Percentiles rank a stretch among this genome's conserved stretches.
phyloP scores from a whole-genome alignment of 30 jellyfish, hydroid and myxozoan genomes.

The Cassiopea xamachana region DNA sequence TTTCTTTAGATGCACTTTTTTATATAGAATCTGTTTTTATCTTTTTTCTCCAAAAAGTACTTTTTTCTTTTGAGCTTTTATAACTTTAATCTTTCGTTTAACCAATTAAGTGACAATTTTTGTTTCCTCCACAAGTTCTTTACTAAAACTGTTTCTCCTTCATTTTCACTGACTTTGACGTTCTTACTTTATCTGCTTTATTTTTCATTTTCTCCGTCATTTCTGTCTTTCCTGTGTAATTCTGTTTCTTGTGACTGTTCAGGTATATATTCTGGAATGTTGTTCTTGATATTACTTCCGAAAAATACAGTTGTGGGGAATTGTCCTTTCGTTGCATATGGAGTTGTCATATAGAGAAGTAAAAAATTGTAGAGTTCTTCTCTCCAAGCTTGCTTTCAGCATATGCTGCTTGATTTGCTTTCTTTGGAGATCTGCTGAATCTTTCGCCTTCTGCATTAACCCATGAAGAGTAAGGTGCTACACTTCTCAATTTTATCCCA shows the following conservation, averaged over 20 bases:
- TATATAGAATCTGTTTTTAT: constrained; percentile 16
- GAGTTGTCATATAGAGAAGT: constrained; percentile 41
- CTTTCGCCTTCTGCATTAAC: constrained; percentile 57
- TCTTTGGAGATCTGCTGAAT: constrained; percentile 64
- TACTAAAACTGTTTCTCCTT: constrained; percentile 38
- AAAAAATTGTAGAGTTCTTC: constrained; percentile 39
- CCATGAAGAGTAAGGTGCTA: constrained; percentile 47
- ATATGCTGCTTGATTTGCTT: constrained; percentile 51
- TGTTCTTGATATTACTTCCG: constrained; percentile 28
- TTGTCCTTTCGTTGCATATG: constrained; percentile 30
- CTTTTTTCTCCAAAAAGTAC: constrained; percentile 31
- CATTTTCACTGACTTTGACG: constrained; percentile 24
- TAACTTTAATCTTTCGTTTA: constrained; percentile 38
- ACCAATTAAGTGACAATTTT: constrained; percentile 41
- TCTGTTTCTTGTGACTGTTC: constrained; percentile 46
- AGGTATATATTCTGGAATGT: constrained; percentile 19
- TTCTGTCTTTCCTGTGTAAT: constrained; percentile 26
- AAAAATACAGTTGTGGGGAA: constrained; percentile 43
- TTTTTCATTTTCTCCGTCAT: constrained; percentile 32
- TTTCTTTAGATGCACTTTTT: constrained; percentile 56
- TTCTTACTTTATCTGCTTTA: constrained; percentile 19
- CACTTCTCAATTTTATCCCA: constrained; percentile 24
- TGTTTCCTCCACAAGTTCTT: constrained; percentile 46
- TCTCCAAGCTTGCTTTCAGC: constrained; percentile 55
- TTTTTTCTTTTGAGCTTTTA: constrained; percentile 37